Base-by-base conservation (phyloP, 2,113 vertebrate species). In the Phylloscopus trochilus region DNA sequence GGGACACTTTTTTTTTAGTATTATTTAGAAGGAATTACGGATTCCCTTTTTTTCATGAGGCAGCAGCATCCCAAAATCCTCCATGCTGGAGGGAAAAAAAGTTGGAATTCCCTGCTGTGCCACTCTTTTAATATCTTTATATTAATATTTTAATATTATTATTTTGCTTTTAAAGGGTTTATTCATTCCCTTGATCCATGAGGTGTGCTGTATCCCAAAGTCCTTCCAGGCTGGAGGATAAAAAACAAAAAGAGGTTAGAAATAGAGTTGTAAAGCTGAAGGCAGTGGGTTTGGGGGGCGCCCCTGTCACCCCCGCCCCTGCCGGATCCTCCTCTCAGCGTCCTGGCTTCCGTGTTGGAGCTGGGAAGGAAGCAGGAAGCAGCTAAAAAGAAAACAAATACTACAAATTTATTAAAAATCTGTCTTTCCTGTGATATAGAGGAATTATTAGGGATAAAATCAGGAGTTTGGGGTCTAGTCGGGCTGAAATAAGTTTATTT, bases 271-370 rank as follows among this genome's bases (percentile, higher is more conserved):
- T 63, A 20, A 83, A 95, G 67, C 26, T 18, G 2, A 51, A 28
- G 1, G 4, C 39, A 58, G 44, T 0, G 1, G 21, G 37, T 24
- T 62, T 58, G 22, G 30, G 74, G 86, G 77, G 13, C 3, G 9
- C 7, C 37, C 46, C 77, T 67, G 69, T 11, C 2, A 6, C 39
- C 39, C 7, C 7, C 27, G 39, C 39, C 39, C 39, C 41, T 10
- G 37, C n/a, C 24, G 4, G 5, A 35, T 3, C 19, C 52, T 59
- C 22, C 24, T 69, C 5, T 0, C 5, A 67, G 31, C 0, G 4
- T 43, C 62, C 46, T 5, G 3, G 49, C 81, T 93, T 93, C 92
- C 26, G 62, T 4, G 6, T 63, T 39, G 15, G 35, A 20, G 75
- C 1, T 4, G 5, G 3, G 8, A 70, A 92, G 70, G 83, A 95